Conservation (phyloP, 1,140 invertebrate species). For the Eupristina koningsbergeri region DNA sequence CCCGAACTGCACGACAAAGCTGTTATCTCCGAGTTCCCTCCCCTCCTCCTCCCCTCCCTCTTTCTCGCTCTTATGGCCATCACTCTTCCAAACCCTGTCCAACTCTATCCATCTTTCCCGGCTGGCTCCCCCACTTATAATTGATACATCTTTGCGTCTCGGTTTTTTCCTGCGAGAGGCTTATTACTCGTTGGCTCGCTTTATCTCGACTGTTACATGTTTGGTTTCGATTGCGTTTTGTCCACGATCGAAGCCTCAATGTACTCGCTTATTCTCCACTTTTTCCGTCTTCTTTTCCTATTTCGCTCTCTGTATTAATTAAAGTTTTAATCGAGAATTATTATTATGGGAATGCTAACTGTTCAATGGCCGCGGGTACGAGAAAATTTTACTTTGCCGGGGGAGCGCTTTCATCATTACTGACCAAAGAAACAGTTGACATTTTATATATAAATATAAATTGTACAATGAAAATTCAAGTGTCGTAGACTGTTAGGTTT, state of each 20-base stretch:
- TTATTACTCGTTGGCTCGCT: background rate
- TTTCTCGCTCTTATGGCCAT: background rate
- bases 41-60: background rate
- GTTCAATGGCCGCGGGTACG: slow-evolving; percentile 8
- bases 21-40: background rate
- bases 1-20: background rate
- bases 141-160: slow-evolving; percentile 30
- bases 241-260: background rate
- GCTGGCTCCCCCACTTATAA: slow-evolving; percentile 5
- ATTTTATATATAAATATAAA: slow-evolving; percentile 12
- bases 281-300: background rate
- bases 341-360: background rate
- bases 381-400: slow-evolving; percentile 22
- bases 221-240: background rate
- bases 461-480: slow-evolving; percentile 32
- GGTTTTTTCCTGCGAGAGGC: background rate
- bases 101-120: background rate
- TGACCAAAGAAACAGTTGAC: slow-evolving; percentile 18
- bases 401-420: background rate
- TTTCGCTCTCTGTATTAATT: slow-evolving; percentile 26
- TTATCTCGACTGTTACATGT: background rate
- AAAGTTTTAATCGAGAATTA: slow-evolving; percentile 15
- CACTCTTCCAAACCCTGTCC: too few species aligned
- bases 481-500: too few species aligned
- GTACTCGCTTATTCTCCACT: background rate